A percentile compares a stretch with the other conserved stretches of the same genome.
Conservation (phyloP, 1,140 invertebrate species). For the Drosophila kikkawai region DNA sequence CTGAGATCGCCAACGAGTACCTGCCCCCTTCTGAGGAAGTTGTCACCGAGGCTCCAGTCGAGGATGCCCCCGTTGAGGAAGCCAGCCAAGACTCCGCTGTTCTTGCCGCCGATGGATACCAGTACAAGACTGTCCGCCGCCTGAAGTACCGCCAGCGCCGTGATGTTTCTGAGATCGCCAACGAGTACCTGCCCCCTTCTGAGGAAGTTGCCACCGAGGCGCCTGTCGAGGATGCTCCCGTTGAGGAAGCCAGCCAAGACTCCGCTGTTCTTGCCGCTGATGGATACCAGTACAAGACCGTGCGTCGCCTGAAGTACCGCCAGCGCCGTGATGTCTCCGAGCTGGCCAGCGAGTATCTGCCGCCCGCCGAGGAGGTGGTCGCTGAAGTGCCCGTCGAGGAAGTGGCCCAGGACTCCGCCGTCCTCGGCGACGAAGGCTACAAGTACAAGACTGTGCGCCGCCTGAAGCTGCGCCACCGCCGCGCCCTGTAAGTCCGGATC, state of each 20-base stretch:
- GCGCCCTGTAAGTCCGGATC: slow-evolving; percentile 61
- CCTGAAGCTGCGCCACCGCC: slow-evolving; percentile 72
- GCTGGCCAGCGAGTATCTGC: slow-evolving; percentile 63
- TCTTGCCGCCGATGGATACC: slow-evolving; percentile 54
- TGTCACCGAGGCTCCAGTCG: too few relatives aligned
- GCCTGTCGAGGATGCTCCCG: slow-evolving; percentile 10
- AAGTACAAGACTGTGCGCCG: slow-evolving; percentile 77
- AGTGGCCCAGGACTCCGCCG: slow-evolving; percentile 55
- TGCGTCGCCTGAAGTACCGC: slow-evolving; percentile 66
- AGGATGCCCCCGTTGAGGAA: slow-evolving; percentile 17
- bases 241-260: slow-evolving; percentile 50
- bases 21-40: too few relatives aligned
- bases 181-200: slow-evolving; percentile 62
- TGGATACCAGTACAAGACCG: slow-evolving; percentile 71
- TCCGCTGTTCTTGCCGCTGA: slow-evolving; percentile 56
- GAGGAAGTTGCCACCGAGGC: slow-evolving; percentile 44
- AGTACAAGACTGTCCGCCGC: slow-evolving; percentile 70
- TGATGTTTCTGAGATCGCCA: slow-evolving; percentile 54
- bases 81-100: background rate
- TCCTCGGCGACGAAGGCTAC: slow-evolving; percentile 67
- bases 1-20: too few relatives aligned
- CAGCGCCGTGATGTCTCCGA: slow-evolving; percentile 70
- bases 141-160: slow-evolving; percentile 68
- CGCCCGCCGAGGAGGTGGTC: slow-evolving; percentile 44
- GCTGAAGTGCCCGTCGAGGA: slow-evolving; percentile 54